These are phyloP conservation scores for Cylloceria caligata DNA, from an alignment of 2,888 invertebrate genomes.

Conservation along the genomic window DNA sequence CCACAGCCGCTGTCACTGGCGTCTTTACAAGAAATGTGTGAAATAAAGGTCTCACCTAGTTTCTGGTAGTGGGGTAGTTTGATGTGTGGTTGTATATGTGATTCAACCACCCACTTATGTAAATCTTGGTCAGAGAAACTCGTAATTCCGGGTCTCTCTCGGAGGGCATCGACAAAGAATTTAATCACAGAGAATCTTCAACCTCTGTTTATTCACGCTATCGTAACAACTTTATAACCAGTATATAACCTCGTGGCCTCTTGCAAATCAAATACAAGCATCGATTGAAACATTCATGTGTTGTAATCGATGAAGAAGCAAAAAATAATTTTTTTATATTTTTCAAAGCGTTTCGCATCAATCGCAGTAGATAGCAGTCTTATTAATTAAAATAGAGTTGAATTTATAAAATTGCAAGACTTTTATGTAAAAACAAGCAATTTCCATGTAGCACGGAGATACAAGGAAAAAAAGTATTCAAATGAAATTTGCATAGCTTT, in stretches of 20 bases:
- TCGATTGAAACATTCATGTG: neutral
- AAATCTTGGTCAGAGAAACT: constrained; percentile 21
- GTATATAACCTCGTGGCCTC: neutral
- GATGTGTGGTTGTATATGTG: neutral
- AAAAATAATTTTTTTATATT: neutral
- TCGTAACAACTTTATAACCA: constrained; percentile 1
- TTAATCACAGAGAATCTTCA: constrained; percentile 13
- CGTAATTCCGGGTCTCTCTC: constrained; percentile 19
- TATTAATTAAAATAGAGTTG: neutral
- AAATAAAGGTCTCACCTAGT: constrained; percentile 29
- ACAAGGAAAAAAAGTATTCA: neutral
- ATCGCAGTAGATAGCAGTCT: neutral
- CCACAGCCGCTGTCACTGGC: neutral
- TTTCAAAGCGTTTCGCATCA: neutral
- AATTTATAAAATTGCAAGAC: neutral
- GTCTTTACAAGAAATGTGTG: constrained; percentile 28
- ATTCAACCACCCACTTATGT: neutral
- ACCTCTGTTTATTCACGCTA: constrained; percentile 36
- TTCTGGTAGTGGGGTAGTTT: neutral
- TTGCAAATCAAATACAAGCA: neutral
- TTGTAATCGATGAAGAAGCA: neutral
- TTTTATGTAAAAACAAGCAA: neutral
- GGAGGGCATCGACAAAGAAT: neutral
- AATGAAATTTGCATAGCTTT: no score
- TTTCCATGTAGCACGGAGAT: neutral